Conservation (phyloP, 1,140 invertebrate species). For the Pseudachorutes palmiensis region DNA sequence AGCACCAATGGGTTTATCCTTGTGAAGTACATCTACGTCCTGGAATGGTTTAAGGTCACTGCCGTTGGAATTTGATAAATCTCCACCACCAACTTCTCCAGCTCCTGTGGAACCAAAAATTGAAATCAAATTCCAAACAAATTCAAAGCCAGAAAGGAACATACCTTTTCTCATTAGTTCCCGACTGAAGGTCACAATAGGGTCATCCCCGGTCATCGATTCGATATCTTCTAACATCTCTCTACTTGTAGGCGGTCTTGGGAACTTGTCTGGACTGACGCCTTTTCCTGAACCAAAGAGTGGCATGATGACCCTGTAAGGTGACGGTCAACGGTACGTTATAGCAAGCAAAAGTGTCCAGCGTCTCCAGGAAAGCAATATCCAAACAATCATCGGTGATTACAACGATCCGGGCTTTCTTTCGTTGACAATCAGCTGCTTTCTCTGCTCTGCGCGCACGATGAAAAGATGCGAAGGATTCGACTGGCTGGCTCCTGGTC, state of each 20-base stretch:
- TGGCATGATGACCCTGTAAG: not conserved
- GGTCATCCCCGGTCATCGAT: conserved; percentile 22
- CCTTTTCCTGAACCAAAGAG: conserved; percentile 14
- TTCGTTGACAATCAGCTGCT: too few species aligned
- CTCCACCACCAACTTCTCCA: too few species aligned
- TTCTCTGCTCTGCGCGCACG: too few species aligned
- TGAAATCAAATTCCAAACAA: not conserved
- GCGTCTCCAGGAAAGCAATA: too few species aligned
- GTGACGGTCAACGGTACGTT: too few species aligned
- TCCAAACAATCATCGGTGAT: too few species aligned
- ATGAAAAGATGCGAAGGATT: too few species aligned
- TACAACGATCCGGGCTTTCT: too few species aligned
- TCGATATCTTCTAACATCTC: conserved; percentile 35
- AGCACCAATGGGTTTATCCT: not conserved
- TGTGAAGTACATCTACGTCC: not conserved
- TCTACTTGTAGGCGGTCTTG: conserved; percentile 6
- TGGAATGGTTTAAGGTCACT: not conserved
- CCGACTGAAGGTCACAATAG: conserved; percentile 1
- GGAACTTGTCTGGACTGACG: not conserved
- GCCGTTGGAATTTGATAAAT: too few species aligned
- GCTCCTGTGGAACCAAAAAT: conserved; percentile 4
- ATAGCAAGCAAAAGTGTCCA: too few species aligned
- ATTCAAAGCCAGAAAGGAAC: not conserved
- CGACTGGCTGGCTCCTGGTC: too few species aligned
- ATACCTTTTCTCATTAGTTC: not conserved